Percentiles rank a stretch among this genome's conserved stretches.
Evolutionary conservation across 2,797 vertebrate species (phyloP).

Genomic region (Sebastes iracundus): DNA sequence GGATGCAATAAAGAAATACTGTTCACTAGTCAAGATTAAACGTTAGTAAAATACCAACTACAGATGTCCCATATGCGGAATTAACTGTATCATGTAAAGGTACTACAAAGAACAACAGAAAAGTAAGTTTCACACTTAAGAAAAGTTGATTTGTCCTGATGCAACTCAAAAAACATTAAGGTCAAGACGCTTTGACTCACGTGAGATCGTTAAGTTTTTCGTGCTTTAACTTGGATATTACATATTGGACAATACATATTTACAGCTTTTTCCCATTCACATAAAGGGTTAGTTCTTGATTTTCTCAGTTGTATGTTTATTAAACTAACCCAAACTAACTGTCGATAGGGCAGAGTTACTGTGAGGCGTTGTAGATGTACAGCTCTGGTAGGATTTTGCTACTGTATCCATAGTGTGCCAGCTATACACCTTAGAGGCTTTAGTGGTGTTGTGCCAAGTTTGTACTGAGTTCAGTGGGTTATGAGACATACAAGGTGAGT

Average conservation of each 20-base stretch:
- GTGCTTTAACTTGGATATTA: not conserved
- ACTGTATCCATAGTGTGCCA: slow-evolving; percentile 73
- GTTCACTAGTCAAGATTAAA: not conserved
- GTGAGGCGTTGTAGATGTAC: slow-evolving; percentile 57
- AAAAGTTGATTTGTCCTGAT: not conserved
- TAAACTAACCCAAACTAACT: not conserved
- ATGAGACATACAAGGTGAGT: slow-evolving; percentile 40
- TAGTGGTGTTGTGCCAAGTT: slow-evolving; percentile 82
- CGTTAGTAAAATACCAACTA: not conserved
- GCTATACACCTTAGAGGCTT: slow-evolving; percentile 75
- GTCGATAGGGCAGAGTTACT: not conserved
- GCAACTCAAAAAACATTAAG: not conserved
- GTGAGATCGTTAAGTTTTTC: not conserved
- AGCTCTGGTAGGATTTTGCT: slow-evolving; percentile 68
- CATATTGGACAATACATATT: too few relatives aligned
- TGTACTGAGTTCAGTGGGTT: slow-evolving; percentile 62
- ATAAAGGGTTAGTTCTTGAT: not conserved
- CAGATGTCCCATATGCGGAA: not conserved
- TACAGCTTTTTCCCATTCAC: not conserved
- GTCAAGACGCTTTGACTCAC: not conserved
- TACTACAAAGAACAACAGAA: not conserved
- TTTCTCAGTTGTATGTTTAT: not conserved
- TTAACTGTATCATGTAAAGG: not conserved
- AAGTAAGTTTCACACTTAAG: not conserved
- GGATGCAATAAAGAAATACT: not conserved